Evolutionary conservation across 1,140 invertebrate species (phyloP).

Genomic region (Bombus cullumanus): DNA sequence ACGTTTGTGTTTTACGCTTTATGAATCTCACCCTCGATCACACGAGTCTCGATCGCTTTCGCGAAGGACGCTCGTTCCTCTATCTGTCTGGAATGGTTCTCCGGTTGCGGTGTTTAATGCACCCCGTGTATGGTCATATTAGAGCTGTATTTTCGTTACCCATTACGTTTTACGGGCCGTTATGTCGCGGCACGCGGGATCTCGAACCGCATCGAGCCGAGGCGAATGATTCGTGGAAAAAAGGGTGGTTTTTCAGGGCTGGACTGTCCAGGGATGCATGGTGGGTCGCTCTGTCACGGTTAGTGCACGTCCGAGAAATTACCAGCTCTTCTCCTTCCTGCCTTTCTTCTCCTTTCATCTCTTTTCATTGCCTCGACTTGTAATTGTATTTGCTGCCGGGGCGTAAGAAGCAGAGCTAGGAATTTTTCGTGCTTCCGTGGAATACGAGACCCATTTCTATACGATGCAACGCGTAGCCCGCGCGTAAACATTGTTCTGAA

Average conservation of each 20-base stretch:
- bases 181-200: conserved; percentile 44
- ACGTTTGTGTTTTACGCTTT: conserved; percentile 6
- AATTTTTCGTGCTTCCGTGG: not conserved
- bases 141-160: conserved; percentile 53
- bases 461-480: conserved; percentile 7
- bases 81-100: conserved; percentile 15
- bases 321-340: not conserved
- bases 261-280: not conserved
- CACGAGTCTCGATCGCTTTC: conserved; percentile 17
- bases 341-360: not conserved
- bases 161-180: conserved; percentile 61
- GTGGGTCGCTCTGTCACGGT: conserved; percentile 18
- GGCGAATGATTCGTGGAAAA: not conserved
- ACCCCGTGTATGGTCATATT: conserved; percentile 38
- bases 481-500: conserved; percentile 25
- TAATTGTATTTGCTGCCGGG: conserved; percentile 34
- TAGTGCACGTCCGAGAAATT: conserved; percentile 47
- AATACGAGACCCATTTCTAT: conserved; percentile 23
- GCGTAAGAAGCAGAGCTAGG: not conserved
- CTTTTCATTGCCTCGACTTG: conserved; percentile 24
- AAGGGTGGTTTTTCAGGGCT: not conserved
- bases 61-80: conserved; percentile 9
- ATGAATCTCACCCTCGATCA: conserved; percentile 45
- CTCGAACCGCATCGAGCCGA: not conserved
- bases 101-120: conserved; percentile 36